Evolutionary conservation across 2,888 invertebrate species (phyloP).

Genomic region (Charanyca ferruginea): DNA sequence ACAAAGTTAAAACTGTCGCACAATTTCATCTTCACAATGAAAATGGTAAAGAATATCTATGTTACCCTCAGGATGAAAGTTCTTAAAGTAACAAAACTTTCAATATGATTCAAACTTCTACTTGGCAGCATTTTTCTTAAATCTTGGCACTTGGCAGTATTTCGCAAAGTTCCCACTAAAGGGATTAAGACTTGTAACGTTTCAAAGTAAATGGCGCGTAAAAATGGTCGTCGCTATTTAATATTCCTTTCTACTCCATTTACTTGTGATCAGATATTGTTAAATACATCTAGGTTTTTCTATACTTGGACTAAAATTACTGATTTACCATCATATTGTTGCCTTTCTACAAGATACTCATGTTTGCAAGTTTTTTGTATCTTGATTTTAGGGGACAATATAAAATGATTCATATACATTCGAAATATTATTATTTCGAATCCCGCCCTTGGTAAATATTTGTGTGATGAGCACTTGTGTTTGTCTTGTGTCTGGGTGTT

Average conservation of each 20-base stretch:
- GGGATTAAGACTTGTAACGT: conserved; percentile 57
- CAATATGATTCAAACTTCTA: conserved; percentile 56
- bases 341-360: no score
- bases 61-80: conserved; percentile 48
- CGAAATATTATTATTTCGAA: no score
- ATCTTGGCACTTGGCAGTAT: conserved; percentile 58
- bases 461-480: no score
- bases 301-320: no score
- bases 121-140: conserved; percentile 54
- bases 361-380: no score
- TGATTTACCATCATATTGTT: no score
- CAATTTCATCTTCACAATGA: conserved; percentile 39
- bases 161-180: conserved; percentile 55
- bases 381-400: no score
- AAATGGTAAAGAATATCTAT: conserved; percentile 50
- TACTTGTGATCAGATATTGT: conserved; percentile 41
- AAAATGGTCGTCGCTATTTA: conserved; percentile 53
- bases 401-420: no score
- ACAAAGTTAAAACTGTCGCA: conserved; percentile 1
- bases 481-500: no score
- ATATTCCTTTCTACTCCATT: conserved; percentile 53
- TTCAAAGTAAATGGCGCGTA: conserved; percentile 53
- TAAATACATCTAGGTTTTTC: conserved; percentile 35
- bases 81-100: conserved; percentile 58
- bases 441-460: no score